Evolutionary conservation across 2,888 invertebrate genomes (phyloP), one percentile per base, ranked within the genome.

Genomic region (Epirrita christyi): DNA sequence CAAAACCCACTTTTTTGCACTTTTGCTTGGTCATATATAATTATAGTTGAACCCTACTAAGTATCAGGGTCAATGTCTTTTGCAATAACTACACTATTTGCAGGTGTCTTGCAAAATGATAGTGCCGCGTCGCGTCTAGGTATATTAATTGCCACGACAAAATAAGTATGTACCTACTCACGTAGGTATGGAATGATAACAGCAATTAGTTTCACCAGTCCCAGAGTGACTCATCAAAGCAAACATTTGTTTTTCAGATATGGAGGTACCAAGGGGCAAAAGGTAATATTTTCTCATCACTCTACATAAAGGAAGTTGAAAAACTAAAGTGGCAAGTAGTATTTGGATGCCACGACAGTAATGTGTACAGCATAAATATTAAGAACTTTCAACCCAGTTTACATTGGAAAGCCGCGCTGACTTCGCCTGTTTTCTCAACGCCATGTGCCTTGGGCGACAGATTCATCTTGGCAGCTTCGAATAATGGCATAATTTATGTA

Each of bases 261-360:
- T 95, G 95, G 94, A 90, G 79, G 55, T 92, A 84, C 29, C 93
- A 93, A 70, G 82, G 88, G 52, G 92, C 93, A 9, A 87, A 89
- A 55, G 95, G 95, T 8, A 94, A 95, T 67, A 93, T 97, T 66
- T 97, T 96, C 85, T 96, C 96, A 1, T 95, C 96, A 8, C 82
- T 96, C 21, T 85, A 90, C 43, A 73, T 93, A 36, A 86, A 88
- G 73, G 75, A 81, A 64, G 63, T 91, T 7, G 82, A 81, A 44
- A 80, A 86, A 47, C 78, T 90, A 10, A 87, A 88, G 62, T 86
- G 93, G 71, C 85, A 86, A 70, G 82, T 95, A 48, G 76, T 93
- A 42, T 95, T 96, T 79, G 96, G 96, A 10, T 96, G 96, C 70
- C 95, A 96, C 72, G 95, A 97, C 81, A 92, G 93, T 48, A 82